A percentile compares a stretch with the other conserved stretches of the same genome.
Conservation (phyloP, 1,140 invertebrate genomes). For the Orius insidiosus region DNA sequence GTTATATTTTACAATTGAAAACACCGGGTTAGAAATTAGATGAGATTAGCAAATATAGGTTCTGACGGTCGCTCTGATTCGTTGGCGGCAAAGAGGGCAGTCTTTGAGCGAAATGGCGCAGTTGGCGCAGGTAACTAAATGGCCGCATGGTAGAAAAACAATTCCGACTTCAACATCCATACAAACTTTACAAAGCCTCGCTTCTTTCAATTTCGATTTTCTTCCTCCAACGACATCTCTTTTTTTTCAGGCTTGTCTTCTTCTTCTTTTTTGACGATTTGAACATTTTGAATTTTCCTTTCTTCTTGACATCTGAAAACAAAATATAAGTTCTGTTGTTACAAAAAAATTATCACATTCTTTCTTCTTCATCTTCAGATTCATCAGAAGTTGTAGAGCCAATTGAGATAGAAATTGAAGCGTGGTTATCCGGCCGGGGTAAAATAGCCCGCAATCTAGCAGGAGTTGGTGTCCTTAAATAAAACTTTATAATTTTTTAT, state of each 20-base stretch:
- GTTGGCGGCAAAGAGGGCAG: conserved; percentile 51
- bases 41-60: conserved; percentile 40
- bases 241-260: too few species aligned
- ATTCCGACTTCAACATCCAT: conserved; percentile 75
- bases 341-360: too few species aligned
- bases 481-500: background rate
- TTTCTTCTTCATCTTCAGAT: conserved; percentile 1
- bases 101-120: conserved; percentile 46
- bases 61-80: conserved; percentile 43
- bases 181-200: conserved; percentile 80
- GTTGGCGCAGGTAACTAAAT: conserved; percentile 56
- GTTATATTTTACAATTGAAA: conserved; percentile 1
- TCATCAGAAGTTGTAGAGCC: background rate
- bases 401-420: background rate
- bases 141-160: conserved; percentile 80
- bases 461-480: background rate
- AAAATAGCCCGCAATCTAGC: background rate
- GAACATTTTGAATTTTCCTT: too few species aligned
- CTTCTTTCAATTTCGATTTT: conserved; percentile 67
- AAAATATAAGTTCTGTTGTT: too few species aligned
- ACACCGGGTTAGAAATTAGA: background rate
- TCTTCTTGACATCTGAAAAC: too few species aligned
- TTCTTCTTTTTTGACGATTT: too few species aligned
- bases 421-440: background rate
- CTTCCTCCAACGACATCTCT: conserved; percentile 43